Conservation (phyloP, 1,140 invertebrate species). For the Drosophila ironensis region DNA sequence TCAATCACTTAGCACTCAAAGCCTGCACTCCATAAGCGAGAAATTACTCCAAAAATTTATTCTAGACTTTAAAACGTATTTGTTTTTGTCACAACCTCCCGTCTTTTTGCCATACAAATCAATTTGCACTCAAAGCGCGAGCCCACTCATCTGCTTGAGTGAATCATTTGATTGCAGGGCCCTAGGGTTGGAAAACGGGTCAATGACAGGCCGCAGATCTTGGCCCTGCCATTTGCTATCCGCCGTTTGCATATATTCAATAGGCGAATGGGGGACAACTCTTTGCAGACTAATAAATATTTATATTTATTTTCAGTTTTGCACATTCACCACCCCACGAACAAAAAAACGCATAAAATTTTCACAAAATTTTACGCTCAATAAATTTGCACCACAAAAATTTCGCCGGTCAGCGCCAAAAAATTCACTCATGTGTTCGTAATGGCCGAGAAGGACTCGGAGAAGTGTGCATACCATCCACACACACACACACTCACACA, state of each 20-base stretch:
- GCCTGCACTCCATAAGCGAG: no score
- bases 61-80: no score
- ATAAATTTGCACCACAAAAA: slow-evolving; percentile 62
- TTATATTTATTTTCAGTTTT: slow-evolving; percentile 78
- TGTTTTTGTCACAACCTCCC: no score
- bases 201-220: slow-evolving; percentile 42
- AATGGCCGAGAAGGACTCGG: slow-evolving; percentile 27
- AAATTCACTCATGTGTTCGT: slow-evolving; percentile 71
- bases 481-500: no score
- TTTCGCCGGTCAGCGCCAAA: slow-evolving; percentile 54
- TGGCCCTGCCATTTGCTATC: slow-evolving; percentile 45
- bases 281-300: slow-evolving; percentile 66
- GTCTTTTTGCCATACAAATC: background rate
- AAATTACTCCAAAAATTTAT: no score
- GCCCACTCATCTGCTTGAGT: slow-evolving; percentile 33
- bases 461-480: background rate
- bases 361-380: slow-evolving; percentile 74
- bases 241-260: slow-evolving; percentile 64
- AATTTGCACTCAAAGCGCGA: background rate
- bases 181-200: slow-evolving; percentile 52
- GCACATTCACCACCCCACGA: slow-evolving; percentile 23
- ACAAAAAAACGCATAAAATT: slow-evolving; percentile 41
- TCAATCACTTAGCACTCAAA: no score
- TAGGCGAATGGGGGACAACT: slow-evolving; percentile 27
- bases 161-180: slow-evolving; percentile 46